phyloP scores from a whole-genome alignment of 2,797 vertebrate genomes.

The Geotria australis region DNA sequence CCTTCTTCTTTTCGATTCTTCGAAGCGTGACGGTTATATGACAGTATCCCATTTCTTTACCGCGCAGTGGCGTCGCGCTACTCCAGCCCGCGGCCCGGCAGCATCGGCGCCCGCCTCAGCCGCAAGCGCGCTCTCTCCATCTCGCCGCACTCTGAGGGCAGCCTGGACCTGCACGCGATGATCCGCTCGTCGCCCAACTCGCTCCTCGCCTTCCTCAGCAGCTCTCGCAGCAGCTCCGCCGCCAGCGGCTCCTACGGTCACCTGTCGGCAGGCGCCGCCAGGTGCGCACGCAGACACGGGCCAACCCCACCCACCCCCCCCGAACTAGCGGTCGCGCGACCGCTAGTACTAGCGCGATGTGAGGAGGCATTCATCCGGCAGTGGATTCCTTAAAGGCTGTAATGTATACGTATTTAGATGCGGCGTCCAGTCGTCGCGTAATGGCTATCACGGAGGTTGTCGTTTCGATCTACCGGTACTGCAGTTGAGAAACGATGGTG shows the following conservation, averaged over 20 bases:
- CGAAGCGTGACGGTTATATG: too few species aligned
- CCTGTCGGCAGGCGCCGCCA: conserved; percentile 69
- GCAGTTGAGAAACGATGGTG: too few species aligned
- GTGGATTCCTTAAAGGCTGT: too few species aligned
- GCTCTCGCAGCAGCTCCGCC: conserved; percentile 50
- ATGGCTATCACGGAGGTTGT: too few species aligned
- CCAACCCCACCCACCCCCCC: neutral
- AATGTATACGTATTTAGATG: too few species aligned
- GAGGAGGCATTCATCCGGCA: too few species aligned
- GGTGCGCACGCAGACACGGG: conserved; percentile 15
- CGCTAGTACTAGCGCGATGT: too few species aligned
- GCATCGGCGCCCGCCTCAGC: conserved; percentile 56
- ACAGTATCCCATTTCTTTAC: too few species aligned
- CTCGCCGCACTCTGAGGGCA: conserved; percentile 74
- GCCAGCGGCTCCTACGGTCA: conserved; percentile 69
- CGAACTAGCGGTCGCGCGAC: neutral
- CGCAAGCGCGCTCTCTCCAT: conserved; percentile 89
- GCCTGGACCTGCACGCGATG: conserved; percentile 76
- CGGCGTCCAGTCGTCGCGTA: too few species aligned
- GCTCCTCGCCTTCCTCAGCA: conserved; percentile 87
- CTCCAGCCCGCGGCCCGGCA: conserved; percentile 47
- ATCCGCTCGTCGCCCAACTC: conserved; percentile 90
- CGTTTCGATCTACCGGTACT: too few species aligned
- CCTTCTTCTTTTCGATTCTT: too few species aligned
- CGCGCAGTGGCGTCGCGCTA: conserved; percentile 26